Percentiles rank a stretch among this genome's conserved stretches.
Evolutionary conservation across 2,113 vertebrate genomes (phyloP).

Genomic region (Eurypyga helias): DNA sequence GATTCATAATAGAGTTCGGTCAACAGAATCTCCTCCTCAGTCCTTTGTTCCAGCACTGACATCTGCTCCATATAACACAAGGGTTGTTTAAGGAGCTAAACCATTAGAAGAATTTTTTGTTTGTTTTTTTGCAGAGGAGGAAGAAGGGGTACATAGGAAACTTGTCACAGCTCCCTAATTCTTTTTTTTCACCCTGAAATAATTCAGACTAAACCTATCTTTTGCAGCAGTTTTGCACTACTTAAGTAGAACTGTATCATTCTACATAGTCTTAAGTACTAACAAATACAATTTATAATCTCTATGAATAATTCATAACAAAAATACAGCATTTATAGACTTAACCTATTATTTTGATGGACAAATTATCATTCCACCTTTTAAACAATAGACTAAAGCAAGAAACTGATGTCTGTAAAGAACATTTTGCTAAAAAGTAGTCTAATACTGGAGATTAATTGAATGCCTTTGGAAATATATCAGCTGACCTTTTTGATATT

Average conservation of each 20-base stretch:
- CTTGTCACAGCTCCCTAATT: not conserved
- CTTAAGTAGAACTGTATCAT: not conserved
- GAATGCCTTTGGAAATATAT: not conserved
- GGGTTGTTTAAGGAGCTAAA: not conserved
- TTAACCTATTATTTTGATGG: not conserved
- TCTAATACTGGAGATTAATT: not conserved
- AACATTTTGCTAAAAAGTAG: not conserved
- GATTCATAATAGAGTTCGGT: not conserved
- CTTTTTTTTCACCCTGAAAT: not conserved
- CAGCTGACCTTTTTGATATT: slow-evolving; percentile 27
- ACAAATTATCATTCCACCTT: not conserved
- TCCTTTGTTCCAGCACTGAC: not conserved
- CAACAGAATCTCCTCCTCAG: not conserved
- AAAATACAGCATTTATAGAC: not conserved
- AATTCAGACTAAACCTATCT: not conserved
- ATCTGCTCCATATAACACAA: not conserved
- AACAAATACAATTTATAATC: not conserved
- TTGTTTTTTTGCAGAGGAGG: not conserved
- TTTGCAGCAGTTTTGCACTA: not conserved
- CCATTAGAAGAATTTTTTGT: not conserved
- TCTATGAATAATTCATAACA: not conserved
- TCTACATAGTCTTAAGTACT: not conserved
- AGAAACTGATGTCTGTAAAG: not conserved
- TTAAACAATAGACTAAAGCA: not conserved
- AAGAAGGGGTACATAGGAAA: not conserved